Percentiles rank a stretch among this genome's conserved stretches.
These are phyloP conservation scores for Ericerus pela DNA, from an alignment of 1,140 invertebrate species.

Conservation along the genomic window DNA sequence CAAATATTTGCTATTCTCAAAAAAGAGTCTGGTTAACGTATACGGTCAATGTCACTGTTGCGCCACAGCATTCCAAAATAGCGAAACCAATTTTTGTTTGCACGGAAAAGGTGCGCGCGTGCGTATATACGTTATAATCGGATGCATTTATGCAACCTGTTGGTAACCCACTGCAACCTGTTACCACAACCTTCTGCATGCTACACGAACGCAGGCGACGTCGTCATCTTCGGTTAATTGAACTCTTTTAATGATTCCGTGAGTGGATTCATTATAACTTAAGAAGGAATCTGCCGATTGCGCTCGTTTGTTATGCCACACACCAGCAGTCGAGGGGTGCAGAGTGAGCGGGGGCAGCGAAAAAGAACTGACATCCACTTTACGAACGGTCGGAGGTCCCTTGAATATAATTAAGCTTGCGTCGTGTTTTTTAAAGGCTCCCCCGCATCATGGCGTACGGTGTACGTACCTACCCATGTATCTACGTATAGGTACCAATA, in stretches of 20 bases:
- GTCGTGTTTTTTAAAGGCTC: conserved; percentile 2
- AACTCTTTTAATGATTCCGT: conserved; percentile 10
- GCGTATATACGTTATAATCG: too few relatives aligned
- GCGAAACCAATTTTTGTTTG: too few relatives aligned
- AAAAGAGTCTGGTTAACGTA: too few relatives aligned
- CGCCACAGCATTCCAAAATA: too few relatives aligned
- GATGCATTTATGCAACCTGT: conserved; percentile 10
- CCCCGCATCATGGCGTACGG: too few relatives aligned
- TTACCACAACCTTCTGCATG: not conserved
- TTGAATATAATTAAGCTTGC: conserved; percentile 9
- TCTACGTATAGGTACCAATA: not conserved
- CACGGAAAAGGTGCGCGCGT: too few relatives aligned
- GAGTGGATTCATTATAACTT: conserved; percentile 7
- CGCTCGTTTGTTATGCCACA: conserved; percentile 6
- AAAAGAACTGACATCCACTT: conserved; percentile 6
- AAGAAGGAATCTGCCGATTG: not conserved
- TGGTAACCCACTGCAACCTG: conserved; percentile 11
- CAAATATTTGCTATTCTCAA: too few relatives aligned
- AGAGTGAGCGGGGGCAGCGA: too few relatives aligned
- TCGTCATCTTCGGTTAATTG: conserved; percentile 10
- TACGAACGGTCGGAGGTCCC: conserved; percentile 7
- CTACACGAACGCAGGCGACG: not conserved
- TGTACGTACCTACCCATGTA: too few relatives aligned
- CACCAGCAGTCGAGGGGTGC: too few relatives aligned
- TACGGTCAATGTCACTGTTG: too few relatives aligned